A percentile compares a stretch with the other conserved stretches of the same genome.
These are phyloP conservation scores for Lacerta agilis DNA, from an alignment of 2,797 vertebrate genomes.

Conservation along the genomic window DNA sequence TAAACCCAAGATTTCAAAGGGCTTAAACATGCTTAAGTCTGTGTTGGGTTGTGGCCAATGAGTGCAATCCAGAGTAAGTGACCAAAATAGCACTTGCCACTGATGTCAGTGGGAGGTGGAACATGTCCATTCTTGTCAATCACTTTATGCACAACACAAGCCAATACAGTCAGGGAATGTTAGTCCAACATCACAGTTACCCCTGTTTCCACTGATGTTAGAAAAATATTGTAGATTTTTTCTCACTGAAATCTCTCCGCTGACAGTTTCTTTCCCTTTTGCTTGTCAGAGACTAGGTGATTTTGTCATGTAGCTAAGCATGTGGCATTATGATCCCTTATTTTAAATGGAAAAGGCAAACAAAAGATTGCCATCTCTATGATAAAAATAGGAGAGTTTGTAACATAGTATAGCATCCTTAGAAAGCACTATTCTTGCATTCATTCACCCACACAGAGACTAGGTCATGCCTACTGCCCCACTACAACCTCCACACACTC, in stretches of 20 bases:
- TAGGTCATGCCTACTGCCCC: no score
- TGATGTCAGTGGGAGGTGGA: background rate
- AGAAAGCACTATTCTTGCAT: background rate
- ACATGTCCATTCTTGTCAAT: background rate
- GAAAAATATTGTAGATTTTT: constrained; percentile 41
- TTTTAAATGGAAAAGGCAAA: constrained; percentile 1
- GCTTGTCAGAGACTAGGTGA: constrained; percentile 40
- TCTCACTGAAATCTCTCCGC: constrained; percentile 49
- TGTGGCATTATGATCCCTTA: background rate
- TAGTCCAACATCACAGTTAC: constrained; percentile 46
- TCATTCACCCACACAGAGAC: background rate
- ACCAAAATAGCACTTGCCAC: background rate
- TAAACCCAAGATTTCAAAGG: constrained; percentile 1
- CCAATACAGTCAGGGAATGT: constrained; percentile 58
- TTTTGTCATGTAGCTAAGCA: constrained; percentile 7
- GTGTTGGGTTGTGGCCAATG: background rate
- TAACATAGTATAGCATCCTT: constrained; percentile 14
- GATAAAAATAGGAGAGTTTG: constrained; percentile 47
- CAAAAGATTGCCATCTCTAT: constrained; percentile 6
- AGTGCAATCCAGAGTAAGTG: background rate
- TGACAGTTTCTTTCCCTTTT: constrained; percentile 48
- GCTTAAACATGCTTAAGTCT: constrained; percentile 6
- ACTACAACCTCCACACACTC: no score
- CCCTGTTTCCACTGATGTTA: constrained; percentile 41
- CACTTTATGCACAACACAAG: constrained; percentile 39